These are phyloP conservation scores for Bambusicola thoracicus DNA, from an alignment of 2,113 vertebrate genomes.

Conservation along the genomic window DNA sequence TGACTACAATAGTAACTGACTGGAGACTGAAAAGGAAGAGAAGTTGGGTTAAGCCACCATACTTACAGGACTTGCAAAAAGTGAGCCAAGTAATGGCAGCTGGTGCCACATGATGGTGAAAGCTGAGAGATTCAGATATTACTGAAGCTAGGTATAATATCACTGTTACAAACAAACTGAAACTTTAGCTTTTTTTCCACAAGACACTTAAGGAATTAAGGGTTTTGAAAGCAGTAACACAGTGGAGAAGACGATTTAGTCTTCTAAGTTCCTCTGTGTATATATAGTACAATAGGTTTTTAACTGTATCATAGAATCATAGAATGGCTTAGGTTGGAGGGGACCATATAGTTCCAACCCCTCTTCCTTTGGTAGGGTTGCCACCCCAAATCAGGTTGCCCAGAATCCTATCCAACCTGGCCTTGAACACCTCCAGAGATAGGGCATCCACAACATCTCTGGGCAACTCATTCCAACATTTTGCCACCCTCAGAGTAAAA, in stretches of 20 bases:
- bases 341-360: too few species aligned
- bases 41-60: background rate
- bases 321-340: too few species aligned
- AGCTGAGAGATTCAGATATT: background rate
- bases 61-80: background rate
- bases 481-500: too few species aligned
- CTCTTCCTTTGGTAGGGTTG: too few species aligned
- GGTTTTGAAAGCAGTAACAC: background rate
- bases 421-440: too few species aligned
- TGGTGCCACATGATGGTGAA: accelerated
- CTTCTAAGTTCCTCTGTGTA: background rate
- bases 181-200: background rate
- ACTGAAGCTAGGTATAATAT: background rate
- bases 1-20: background rate
- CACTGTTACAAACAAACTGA: background rate
- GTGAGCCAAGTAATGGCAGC: background rate
- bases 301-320: background rate
- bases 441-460: too few species aligned
- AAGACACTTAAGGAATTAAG: background rate
- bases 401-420: too few species aligned
- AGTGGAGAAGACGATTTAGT: background rate
- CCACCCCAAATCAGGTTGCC: too few species aligned
- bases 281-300: background rate
- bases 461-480: too few species aligned
- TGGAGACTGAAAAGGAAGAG: background rate